Base-by-base conservation (phyloP, 1,140 invertebrate species). In the Cherax quadricarinatus region DNA sequence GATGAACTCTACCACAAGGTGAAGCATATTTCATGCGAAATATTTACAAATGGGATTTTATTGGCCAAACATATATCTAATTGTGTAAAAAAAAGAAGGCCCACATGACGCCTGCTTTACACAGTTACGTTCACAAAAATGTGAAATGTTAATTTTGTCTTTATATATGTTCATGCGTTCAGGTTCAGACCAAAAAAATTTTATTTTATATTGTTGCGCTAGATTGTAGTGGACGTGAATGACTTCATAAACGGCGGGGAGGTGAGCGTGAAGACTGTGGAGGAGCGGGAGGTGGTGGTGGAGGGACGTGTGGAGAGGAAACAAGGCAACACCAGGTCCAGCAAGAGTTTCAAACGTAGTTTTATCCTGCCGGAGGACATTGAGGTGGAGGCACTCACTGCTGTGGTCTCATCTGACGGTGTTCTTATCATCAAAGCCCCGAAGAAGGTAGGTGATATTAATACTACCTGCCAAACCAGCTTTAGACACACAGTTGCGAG, bases 161-260 rank as follows among this genome's bases (percentile, higher is more conserved):
- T 41, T 41, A 41, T 41, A 41, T 41, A 41, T 41, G 30, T 41
- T 57, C 53, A 57, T 4, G 53, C 53, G 53, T 10, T 57, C 53
- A 57, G 12, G 53, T 57, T 57, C 12, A 9, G 53, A 57, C 6
- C 53, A 6, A 57, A 57, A 12, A 10, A 57, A 9, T 14, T 2
- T 21, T 21, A 1, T 66, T 5, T 18, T 21, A 18, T 21, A 66
- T 21, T 18, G 62, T 18, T 18, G 21, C 62, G 14, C 16, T 66
- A 91, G 89, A 80, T 86, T 62, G 84, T 91, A 0, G 78, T 91
- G 57, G 89, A 91, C 75, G 89, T 86, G 30, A 73, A 91, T 18
- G 89, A 91, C n/a, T 91, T 91, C 75, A 66, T 60, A 21, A 81
- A 81, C n/a, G 89, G 82, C 14, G 89, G 89, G 3, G 89, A 91